These are phyloP conservation scores for zebrafish (Danio rerio) DNA, from an alignment of 2,113 vertebrate species.

Conservation along the genomic window DNA sequence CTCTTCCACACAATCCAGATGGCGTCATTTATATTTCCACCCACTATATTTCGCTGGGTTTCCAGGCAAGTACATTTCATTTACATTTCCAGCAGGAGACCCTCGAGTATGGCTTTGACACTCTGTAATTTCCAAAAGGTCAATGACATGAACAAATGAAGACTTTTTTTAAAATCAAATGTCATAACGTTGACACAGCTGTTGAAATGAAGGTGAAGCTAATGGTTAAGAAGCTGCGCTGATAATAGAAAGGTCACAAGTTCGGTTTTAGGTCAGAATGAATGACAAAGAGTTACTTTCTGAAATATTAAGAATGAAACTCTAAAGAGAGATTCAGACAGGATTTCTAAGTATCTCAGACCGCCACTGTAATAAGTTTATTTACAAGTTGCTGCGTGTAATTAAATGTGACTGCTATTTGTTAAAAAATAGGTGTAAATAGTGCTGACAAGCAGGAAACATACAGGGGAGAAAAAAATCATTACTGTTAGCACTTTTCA, in stretches of 20 bases:
- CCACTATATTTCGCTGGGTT: conserved; percentile 1
- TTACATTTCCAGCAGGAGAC: conserved; percentile 35
- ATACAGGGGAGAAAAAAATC: neutral
- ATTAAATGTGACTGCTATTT: neutral
- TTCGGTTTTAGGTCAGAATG: neutral
- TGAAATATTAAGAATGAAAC: neutral
- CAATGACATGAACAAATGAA: conserved; percentile 44
- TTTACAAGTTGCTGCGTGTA: neutral
- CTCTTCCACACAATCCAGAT: conserved; percentile 19
- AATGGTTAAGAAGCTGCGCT: neutral
- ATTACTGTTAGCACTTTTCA: too few species aligned
- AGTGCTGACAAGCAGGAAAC: neutral
- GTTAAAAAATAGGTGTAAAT: neutral
- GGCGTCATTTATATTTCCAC: conserved; percentile 15
- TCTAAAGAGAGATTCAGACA: neutral
- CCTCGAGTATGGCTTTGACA: neutral
- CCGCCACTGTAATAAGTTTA: neutral
- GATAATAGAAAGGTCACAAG: conserved; percentile 17
- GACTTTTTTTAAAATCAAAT: conserved; percentile 33
- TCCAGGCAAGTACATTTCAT: conserved; percentile 13
- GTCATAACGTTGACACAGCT: conserved; percentile 41
- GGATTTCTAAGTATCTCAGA: neutral
- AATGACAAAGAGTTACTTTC: neutral
- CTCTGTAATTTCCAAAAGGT: conserved; percentile 38
- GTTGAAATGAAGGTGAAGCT: conserved; percentile 26